Evolutionary conservation across 1,140 invertebrate genomes (phyloP), one percentile per base, ranked within the genome.

Genomic region (Bombus confusus): DNA sequence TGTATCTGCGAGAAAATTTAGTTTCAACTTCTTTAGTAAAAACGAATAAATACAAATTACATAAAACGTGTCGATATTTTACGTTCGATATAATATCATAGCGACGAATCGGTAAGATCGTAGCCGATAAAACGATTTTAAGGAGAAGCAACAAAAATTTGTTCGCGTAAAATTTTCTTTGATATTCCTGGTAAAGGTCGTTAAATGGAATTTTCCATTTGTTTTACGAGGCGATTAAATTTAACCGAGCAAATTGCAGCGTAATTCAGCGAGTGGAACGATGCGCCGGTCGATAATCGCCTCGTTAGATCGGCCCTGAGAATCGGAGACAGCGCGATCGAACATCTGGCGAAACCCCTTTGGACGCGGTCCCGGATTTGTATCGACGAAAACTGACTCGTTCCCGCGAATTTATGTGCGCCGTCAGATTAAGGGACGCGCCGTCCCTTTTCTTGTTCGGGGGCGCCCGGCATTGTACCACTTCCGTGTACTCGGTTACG

Each of bases 391-490:
- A 94, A 94, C 93, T 94, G 94, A 94, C 93, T 94, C 91, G 94
- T 94, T 94, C 91, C 92, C 93, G 93, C 94, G 92, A 94, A 94
- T 94, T 94, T 94, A 94, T 94, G 94, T 93, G 90, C 84, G 85
- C 88, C 93, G 93, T 94, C 93, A 93, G 94, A 94, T 94, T 94
- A 94, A 92, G 90, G 89, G 86, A 79, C 69, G 88, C 80, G 83
- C 90, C 88, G 83, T 86, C 86, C 86, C 86, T 89, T 91, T 91
- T 84, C 64, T 80, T 91, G 83, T 77, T 85, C 89, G 87, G 74
- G 80, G 73, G 82, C 88, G 83, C 88, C 91, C 89, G 82, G 83
- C 88, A 91, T 94, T 92, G 91, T 93, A 39, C 75, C 75, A 88
- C 87, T 92, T 91, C 88, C 91, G 90, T 92, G 88, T 94, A 93